These are phyloP conservation scores for Melinopterus prodromus DNA, from an alignment of 2,888 invertebrate genomes.

Conservation along the genomic window DNA sequence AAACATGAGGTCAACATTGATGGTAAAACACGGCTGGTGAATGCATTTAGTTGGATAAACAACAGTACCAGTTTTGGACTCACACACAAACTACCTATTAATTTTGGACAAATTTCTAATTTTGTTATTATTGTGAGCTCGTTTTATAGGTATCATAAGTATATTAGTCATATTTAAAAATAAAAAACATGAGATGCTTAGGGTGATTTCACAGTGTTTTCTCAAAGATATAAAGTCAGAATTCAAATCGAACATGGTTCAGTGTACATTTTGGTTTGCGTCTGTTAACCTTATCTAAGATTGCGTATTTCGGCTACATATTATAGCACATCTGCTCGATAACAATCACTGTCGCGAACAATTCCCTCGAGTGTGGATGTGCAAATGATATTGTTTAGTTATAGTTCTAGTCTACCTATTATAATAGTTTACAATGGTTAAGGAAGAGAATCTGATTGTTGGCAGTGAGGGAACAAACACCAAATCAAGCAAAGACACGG, in stretches of 20 bases:
- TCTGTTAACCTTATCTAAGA: neutral
- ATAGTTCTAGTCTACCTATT: neutral
- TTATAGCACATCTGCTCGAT: neutral
- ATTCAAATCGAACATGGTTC: neutral
- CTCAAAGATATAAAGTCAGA: neutral
- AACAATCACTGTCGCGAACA: neutral
- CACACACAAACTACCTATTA: too few relatives aligned
- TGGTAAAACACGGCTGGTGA: too few relatives aligned
- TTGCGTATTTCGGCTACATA: neutral
- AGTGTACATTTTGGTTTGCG: neutral
- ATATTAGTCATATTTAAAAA: too few relatives aligned
- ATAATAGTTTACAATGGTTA: neutral
- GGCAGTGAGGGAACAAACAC: neutral
- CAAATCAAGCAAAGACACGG: neutral
- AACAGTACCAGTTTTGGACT: too few relatives aligned
- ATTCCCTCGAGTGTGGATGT: neutral
- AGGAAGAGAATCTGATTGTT: neutral
- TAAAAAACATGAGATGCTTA: too few relatives aligned
- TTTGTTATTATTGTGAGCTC: too few relatives aligned
- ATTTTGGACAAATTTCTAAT: too few relatives aligned
- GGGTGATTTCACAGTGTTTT: too few relatives aligned
- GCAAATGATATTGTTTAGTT: neutral
- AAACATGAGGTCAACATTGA: too few relatives aligned
- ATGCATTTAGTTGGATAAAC: too few relatives aligned
- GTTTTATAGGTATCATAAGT: too few relatives aligned